Evolutionary conservation across 2,888 invertebrate species (phyloP), one percentile per base, ranked within the genome.

Genomic region (Cerceris rybyensis): DNA sequence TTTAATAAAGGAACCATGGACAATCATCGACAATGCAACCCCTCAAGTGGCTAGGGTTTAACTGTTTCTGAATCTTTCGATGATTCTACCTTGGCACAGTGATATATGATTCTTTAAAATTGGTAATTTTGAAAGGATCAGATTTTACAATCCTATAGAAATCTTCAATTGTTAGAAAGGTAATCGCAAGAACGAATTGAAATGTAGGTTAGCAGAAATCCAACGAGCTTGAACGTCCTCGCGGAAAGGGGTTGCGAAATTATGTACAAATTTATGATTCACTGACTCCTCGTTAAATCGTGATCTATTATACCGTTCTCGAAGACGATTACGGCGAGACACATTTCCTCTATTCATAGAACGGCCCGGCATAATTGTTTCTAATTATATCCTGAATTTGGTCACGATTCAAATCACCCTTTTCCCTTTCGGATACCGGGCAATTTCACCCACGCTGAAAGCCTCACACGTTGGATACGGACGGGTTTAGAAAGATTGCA

Each of bases 371-470:
- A 54, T 52, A 58, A 50, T 65, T 58, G 50, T 9, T 52, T 14
- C 66, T 70, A 70, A 75, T 75, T 75, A 63, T 70, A 74, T 72
- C 59, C 55, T 50, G 59, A 70, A 59, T 78, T 72, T 66, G 54
- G 49, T 68, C 59, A 11, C 58, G 59, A 54, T 41, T 50, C 74
- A 57, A 59, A 11, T 59, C 54, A 14, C 65, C 11, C 49, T 54
- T 60, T 66, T 55, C 66, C 52, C 52, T 60, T 58, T 16, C 50
- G 57, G 41, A 5, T 49, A 39, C 42, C 61, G 55, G 60, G 43
- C 17, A 46, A 28, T 17, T 14, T 41, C 67, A 70, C 66, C 70
- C 66, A 57, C 70, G 66, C 50, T 13, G 57, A 75, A 54, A 39
- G 49, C 41, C 7, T n/a, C 28, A 6, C 17, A 17, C 28, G 49